Base-by-base conservation (phyloP, 2,888 invertebrate genomes). In the Apamea sordens region DNA sequence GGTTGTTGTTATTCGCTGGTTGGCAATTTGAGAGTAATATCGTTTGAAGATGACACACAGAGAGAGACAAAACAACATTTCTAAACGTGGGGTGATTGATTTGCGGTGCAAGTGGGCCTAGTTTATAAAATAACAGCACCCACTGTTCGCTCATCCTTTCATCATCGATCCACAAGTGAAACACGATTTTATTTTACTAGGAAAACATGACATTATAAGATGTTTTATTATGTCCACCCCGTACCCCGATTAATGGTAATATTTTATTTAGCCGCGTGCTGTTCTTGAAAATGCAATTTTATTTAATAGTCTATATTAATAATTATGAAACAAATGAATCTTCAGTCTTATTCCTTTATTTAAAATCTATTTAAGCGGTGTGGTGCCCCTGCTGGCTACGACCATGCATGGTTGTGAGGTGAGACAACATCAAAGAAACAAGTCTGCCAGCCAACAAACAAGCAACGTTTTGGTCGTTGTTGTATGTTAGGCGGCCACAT, bases 401-500 rank as follows among this genome's bases (percentile, higher is more conserved):
- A 28, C 44, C 44, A 28, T 68, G 56, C 56, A 56, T 61, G 15
- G n/a, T 77, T 44, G 47, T 71, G 24, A 65, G n/a, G 47, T 71
- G 24, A 65, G n/a, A 32, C 53, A 32, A 64, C 15, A n/a, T n/a
- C 13, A 63, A 64, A 47, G 24, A 50, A 44, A 65, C 13, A 36
- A 63, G 41, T 47, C n/a, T 28, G 11, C 21, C 44, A 44, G 11
- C 21, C 44, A 44, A 41, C 47, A 32, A 56, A 32, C 61, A 76
- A 28, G 32, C 21, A 32, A 47, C 41, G 56, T n/a, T 64, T 80
- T 53, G 56, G 61, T 56, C 21, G 72, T 72, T 36, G 67, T 68
- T 76, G 82, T 70, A 73, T 83, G 88, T 69, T 77, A 77, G 76
- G 78, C 90, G 85, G 84, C 86, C 89, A 89, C 90, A 87, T 86